Evolutionary conservation across 2,113 vertebrate genomes (phyloP), one percentile per base, ranked within the genome.

Genomic region (Menidia beryllina): DNA sequence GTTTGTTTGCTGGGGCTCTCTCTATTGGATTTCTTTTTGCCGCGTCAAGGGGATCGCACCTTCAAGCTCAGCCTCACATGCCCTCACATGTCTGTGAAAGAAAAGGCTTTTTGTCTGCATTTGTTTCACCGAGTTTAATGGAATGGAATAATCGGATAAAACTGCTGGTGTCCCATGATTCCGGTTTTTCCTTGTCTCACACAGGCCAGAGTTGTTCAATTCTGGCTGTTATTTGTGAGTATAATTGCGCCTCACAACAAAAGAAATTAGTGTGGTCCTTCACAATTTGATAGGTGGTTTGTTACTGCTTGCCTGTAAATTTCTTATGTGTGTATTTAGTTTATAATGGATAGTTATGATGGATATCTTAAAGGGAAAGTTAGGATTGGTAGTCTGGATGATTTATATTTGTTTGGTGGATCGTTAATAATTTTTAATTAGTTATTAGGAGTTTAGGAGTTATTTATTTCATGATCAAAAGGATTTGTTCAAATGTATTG

Each of bases 131-230:
- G 67, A 51, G 80, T 83, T 84, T 86, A 89, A 88, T 90, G 84
- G 84, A 76, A 72, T 34, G 79, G 79, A 90, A 91, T 89, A 84
- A 90, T 47, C 21, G 73, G 64, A 75, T 63, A 75, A 77, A 86
- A 83, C 66, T n/a, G 41, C 38, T 20, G 19, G 13, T 69, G 21
- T 79, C 30, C 66, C 51, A 13, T 54, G 72, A 56, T 61, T 75
- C 43, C 48, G 26, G 56, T 76, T 73, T n/a, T 60, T 20, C 53
- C 72, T 7, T 54, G 10, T 49, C 5, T 24, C 64, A 66, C 56
- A 63, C 61, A 6, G 38, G 58, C 41, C 51, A 54, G 26, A 23
- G 26, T 27, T 72, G 30, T 69, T 27, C n/a, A 23, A 54, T 38
- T n/a, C 26, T 51, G 45, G 45, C 61, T 68, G 20, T 21, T 12